Conservation (phyloP, 1,140 invertebrate genomes). For the Vollenhovia emeryi region DNA sequence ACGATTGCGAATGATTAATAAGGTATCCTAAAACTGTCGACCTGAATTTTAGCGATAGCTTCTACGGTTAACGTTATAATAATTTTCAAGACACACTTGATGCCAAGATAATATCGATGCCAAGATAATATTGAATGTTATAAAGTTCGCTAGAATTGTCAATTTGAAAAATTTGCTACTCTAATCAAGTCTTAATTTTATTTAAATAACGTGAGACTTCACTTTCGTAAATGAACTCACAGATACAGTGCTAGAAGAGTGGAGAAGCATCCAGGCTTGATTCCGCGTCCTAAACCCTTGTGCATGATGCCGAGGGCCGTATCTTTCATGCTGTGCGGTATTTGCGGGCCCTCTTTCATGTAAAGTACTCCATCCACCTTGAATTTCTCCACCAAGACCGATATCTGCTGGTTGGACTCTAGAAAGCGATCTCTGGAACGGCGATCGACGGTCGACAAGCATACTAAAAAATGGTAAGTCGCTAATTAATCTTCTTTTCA, state of each 20-base stretch:
- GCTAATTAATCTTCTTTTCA: too few species aligned
- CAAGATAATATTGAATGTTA: background rate
- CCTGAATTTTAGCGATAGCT: conserved; percentile 3
- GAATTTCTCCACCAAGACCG: conserved; percentile 95
- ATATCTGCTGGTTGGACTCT: conserved; percentile 97
- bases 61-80: background rate
- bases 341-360: conserved; percentile 87
- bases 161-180: background rate
- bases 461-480: conserved; percentile 90
- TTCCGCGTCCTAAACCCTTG: conserved; percentile 83
- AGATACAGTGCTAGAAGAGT: conserved; percentile 91
- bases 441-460: conserved; percentile 96
- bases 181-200: background rate
- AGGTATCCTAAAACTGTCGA: background rate
- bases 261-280: conserved; percentile 89
- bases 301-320: conserved; percentile 76
- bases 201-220: background rate
- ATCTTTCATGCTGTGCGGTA: conserved; percentile 82
- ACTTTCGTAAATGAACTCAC: conserved; percentile 85
- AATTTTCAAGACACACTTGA: background rate
- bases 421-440: conserved; percentile 94
- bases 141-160: background rate
- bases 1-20: conserved; percentile 9
- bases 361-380: conserved; percentile 92
- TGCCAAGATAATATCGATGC: background rate